Evolutionary conservation across 92 coral and sea anemone species (phyloP), one percentile per base, ranked within the genome.

Genomic region (Epizoanthus scotinus): DNA sequence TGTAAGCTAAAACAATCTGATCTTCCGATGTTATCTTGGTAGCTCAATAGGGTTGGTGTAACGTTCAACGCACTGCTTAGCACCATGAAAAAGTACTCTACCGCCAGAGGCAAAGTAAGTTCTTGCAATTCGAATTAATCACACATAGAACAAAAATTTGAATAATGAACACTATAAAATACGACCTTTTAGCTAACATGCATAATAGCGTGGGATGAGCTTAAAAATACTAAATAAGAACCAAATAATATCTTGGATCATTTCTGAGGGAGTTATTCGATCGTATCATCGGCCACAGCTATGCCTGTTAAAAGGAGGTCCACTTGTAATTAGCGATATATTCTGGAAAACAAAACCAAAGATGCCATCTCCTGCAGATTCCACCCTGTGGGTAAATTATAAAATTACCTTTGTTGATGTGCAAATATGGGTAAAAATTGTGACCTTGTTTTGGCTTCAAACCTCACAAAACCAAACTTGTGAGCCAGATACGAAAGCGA

Each of bases 311-410:
- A 64, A 64, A 29, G 44, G 36, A 64, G 69, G 5, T 34, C 44
- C 69, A 64, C 40, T 64, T 64, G 6, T 64, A 64, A 14, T 64
- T 38, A 27, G 18, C 19, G 36, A 64, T 64, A 64, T 9, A 17
- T 8, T 38, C 19, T 26, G n/a, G 22, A 38, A 27, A 15, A 3
- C 29, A 13, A 67, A 59, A 57, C 79, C 21, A 17, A 19, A 19
- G 42, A 20, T 59, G 52, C 0, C 27, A 19, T 59, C 52, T 40
- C 81, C 81, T 67, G 40, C 67, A 20, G 36, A 75, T 38, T 75
- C 25, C 42, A 58, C 64, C 22, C 26, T 74, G 38, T 24, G 47
- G 18, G 66, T 18, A 75, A 58, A 21, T 19, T 29, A 21, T 75
- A 26, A 34, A 44, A 44, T 44, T 44, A 44, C 14, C 1, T 44